Base-by-base conservation (phyloP, 1,140 invertebrate species). In the Drosophila jambulina region DNA sequence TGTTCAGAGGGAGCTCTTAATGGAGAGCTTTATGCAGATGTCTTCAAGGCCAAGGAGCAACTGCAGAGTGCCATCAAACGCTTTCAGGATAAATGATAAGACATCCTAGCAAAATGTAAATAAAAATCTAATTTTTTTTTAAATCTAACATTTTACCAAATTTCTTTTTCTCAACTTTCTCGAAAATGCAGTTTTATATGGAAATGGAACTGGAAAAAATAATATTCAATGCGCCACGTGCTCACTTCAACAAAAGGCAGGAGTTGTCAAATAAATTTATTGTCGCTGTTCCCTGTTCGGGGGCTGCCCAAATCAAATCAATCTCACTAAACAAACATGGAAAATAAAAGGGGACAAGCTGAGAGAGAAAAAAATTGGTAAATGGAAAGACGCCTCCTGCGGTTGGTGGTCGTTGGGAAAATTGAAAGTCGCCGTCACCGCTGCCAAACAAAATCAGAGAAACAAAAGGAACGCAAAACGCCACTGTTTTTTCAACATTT, bases 261-360 rank as follows among this genome's bases (percentile, higher is more conserved):
- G 15, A 25, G 34, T 46, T 19, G 42, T 38, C 25, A 74, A 59
- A 74, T 72, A 74, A 40, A 74, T 74, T 60, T 72, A 60, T 60
- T 74, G 70, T 9, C 27, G 53, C 29, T 29, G 36, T 29, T 29
- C 45, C 25, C 34, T 29, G 53, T 23, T 40, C 67, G 69, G 48
- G 34, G 19, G 67, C 36, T 71, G 67, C 40, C 51, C 65, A 64
- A 46, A 67, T 56, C 68, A 58, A 76, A 86, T 86, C 83, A 86
- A 82, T 87, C 75, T 76, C 76, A 58, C 51, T 63, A 58, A 77
- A 63, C 65, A 82, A 77, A 82, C 49, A 77, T n/a, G 32, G 25
- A 27, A 75, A 46, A 58, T 34, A 71, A 49, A 71, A 32, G 65
- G 67, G 40, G 34, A 34, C 21, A 19, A 38, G 57, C 38, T 25